Conservation (phyloP, 2,888 invertebrate species). For the Pherbina coryleti region DNA sequence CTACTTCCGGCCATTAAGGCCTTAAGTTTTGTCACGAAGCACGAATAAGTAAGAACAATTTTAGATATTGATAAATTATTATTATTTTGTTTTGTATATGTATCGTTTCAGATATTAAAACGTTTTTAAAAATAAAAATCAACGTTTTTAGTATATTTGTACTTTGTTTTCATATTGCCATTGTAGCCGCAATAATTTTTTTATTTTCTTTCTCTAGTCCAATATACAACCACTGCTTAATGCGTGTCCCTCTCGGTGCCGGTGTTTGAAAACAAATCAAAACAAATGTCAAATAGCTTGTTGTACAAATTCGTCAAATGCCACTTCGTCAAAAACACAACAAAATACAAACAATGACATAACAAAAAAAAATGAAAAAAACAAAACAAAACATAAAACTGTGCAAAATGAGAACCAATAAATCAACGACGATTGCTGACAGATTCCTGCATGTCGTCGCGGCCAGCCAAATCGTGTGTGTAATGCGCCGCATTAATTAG, state of each 20-base stretch:
- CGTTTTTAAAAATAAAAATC: too few relatives aligned
- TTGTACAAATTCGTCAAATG: conserved; percentile 42
- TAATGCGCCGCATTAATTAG: conserved; percentile 33
- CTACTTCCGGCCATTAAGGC: too few relatives aligned
- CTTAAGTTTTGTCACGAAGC: too few relatives aligned
- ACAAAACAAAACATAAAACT: conserved; percentile 22
- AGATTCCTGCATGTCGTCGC: conserved; percentile 22
- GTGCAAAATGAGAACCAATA: conserved; percentile 13
- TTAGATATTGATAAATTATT: too few relatives aligned
- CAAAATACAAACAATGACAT: conserved; percentile 22
- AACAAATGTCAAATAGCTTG: conserved; percentile 37
- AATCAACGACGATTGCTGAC: conserved; percentile 27
- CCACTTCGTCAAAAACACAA: conserved; percentile 22
- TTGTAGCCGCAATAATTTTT: not conserved
- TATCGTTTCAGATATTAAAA: too few relatives aligned
- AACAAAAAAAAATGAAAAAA: conserved; percentile 39
- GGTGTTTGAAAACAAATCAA: conserved; percentile 5
- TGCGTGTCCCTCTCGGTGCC: not conserved
- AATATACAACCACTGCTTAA: not conserved
- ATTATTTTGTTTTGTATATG: too few relatives aligned
- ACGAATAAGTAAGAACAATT: too few relatives aligned
- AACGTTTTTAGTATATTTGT: too few relatives aligned
- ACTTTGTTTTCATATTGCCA: too few relatives aligned
- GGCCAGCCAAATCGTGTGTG: not conserved
- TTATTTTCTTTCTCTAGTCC: not conserved